Conservation (phyloP, 2,797 vertebrate species). For the Toxotes lorentzi region DNA sequence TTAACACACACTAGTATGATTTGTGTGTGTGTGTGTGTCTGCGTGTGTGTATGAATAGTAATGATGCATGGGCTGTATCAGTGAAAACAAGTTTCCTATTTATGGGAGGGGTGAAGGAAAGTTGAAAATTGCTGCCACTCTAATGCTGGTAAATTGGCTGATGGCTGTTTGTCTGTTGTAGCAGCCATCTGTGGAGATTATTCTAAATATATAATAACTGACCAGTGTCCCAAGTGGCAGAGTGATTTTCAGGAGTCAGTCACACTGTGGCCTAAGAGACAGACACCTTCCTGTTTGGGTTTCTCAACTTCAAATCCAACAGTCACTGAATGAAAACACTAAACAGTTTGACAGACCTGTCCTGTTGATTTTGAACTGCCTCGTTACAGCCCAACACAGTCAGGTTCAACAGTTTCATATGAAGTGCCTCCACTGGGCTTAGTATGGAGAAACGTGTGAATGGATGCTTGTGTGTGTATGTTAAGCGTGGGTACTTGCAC, state of each 20-base stretch:
- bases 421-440: conserved; percentile 84
- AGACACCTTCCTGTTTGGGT: conserved; percentile 14
- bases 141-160: conserved; percentile 10
- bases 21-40: conserved; percentile 81
- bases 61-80: conserved; percentile 80
- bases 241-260: conserved; percentile 22
- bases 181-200: conserved; percentile 4
- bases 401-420: conserved; percentile 80
- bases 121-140: conserved; percentile 8
- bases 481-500: conserved; percentile 78
- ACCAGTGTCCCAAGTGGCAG: conserved; percentile 22
- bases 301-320: conserved; percentile 17
- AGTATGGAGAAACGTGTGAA: conserved; percentile 69
- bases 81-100: conserved; percentile 83
- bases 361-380: conserved; percentile 64
- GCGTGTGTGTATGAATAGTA: conserved; percentile 75
- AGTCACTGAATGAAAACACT: conserved; percentile 55
- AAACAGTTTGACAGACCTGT: conserved; percentile 26
- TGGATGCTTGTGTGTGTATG: conserved; percentile 58
- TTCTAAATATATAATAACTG: conserved; percentile 10
- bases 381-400: conserved; percentile 80
- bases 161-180: conserved; percentile 3
- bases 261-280: conserved; percentile 20
- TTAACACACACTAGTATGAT: conserved; percentile 86
- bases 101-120: conserved; percentile 65